Evolutionary conservation across 2,888 invertebrate species (phyloP).

Genomic region (Lasioglossum zephyrum): DNA sequence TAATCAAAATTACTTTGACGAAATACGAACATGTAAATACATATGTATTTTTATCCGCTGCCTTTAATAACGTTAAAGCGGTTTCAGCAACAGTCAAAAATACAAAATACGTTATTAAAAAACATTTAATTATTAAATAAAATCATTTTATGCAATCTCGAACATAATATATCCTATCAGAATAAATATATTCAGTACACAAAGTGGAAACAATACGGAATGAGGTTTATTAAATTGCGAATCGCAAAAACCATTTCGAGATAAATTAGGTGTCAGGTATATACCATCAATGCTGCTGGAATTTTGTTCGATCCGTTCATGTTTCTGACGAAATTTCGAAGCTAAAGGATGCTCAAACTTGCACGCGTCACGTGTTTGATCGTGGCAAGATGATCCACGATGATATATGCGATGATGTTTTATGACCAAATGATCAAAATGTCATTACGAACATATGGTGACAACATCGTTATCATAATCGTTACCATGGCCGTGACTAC

Average conservation of each 20-base stretch:
- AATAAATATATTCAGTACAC: background rate
- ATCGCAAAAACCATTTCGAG: background rate
- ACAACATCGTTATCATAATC: background rate
- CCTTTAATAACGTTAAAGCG: background rate
- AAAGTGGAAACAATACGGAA: background rate
- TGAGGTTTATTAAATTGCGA: background rate
- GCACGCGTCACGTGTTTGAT: background rate
- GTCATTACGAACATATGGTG: background rate
- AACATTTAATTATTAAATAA: background rate
- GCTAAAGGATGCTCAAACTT: background rate
- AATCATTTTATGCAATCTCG: background rate
- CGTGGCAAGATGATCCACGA: background rate
- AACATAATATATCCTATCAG: background rate
- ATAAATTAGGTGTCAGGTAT: slow-evolving; percentile 9
- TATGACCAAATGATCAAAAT: background rate
- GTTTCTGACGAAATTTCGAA: background rate
- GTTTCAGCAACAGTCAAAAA: background rate
- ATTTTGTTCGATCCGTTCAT: background rate
- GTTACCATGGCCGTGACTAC: background rate
- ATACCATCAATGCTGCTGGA: background rate
- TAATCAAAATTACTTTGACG: background rate
- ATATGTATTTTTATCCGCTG: background rate
- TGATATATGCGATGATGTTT: background rate
- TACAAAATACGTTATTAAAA: background rate
- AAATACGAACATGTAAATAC: background rate